A percentile compares a stretch with the other conserved stretches of the same genome.
Conservation (phyloP, 1,140 invertebrate genomes). For the Coenobita brevimanus region DNA sequence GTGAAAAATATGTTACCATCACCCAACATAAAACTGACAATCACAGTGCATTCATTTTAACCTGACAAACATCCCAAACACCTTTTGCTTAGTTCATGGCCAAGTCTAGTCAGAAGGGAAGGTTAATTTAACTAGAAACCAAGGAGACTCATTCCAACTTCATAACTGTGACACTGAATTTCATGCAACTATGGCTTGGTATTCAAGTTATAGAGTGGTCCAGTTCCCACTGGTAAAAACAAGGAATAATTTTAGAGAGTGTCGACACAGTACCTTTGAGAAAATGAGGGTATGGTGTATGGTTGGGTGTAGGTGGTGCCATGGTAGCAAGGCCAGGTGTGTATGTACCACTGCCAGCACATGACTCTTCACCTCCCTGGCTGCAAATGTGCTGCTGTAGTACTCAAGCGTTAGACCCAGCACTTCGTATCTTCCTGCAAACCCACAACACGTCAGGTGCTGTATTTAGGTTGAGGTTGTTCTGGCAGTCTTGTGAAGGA, state of each 20-base stretch:
- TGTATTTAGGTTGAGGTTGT: too few species aligned
- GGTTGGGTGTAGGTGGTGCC: conserved; percentile 83
- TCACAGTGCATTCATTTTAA: background rate
- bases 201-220: too few species aligned
- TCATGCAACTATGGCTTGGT: too few species aligned
- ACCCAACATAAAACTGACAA: background rate
- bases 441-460: too few species aligned
- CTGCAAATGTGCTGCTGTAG: conserved; percentile 82
- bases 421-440: conserved; percentile 78
- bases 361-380: conserved; percentile 80
- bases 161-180: background rate
- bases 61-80: conserved; percentile 46
- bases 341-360: conserved; percentile 81
- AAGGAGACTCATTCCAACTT: too few species aligned
- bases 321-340: conserved; percentile 81
- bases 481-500: too few species aligned
- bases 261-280: conserved; percentile 76
- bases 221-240: background rate
- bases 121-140: too few species aligned
- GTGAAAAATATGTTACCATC: background rate
- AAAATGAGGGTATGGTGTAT: conserved; percentile 82
- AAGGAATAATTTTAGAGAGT: background rate
- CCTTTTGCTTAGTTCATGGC: too few species aligned
- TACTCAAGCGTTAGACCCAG: conserved; percentile 82
- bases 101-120: too few species aligned